Base-by-base conservation (phyloP, 2,888 invertebrate species). In the Acanthococcus lagerstroemiae region DNA sequence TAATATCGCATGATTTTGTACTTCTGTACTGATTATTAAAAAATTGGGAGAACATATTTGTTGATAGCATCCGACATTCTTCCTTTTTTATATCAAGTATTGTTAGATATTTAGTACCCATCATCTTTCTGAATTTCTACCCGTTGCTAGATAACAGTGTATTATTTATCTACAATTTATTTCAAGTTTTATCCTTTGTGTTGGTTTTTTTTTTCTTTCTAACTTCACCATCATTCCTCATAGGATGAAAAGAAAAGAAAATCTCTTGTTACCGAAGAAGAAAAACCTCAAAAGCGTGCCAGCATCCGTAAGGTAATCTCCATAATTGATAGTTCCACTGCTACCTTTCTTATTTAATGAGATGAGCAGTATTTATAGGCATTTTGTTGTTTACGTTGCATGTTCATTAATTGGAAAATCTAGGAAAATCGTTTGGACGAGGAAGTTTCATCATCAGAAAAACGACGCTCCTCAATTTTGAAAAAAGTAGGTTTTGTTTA, bases 401-500 rank as follows among this genome's bases (percentile, higher is more conserved):
- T n/a, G n/a, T n/a, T n/a, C n/a, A n/a, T 3, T 37, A 37, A 37
- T 1, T n/a, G 1, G 2, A 3, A 37, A 37, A 37, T 37, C n/a
- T 37, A 37, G 37, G 37, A 37, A 9, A 37, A 3, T n/a, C n/a
- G n/a, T n/a, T n/a, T 9, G 9, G 44, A 37, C 12, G 37, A 37
- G 3, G 37, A 37, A 37, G 37, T n/a, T 2, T 37, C 37, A 15
- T 37, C 37, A 37, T 15, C 3, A 37, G 50, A 50, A 12, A 50
- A 21, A 9, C 55, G 55, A 30, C 15, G 55, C 15, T 27, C 55
- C 15, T 55, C 55, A 4, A 12, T 55, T 55, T 26, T 55, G n/a
- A 55, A 30, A 27, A 55, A 55, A 19, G 55, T 55, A 55, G 12
- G 22, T 48, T n/a, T 48, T n/a, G n/a, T 48, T n/a, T n/a, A n/a